Evolutionary conservation across 2,797 vertebrate genomes (phyloP), one percentile per base, ranked within the genome.

Genomic region (Centropyge bicolor): DNA sequence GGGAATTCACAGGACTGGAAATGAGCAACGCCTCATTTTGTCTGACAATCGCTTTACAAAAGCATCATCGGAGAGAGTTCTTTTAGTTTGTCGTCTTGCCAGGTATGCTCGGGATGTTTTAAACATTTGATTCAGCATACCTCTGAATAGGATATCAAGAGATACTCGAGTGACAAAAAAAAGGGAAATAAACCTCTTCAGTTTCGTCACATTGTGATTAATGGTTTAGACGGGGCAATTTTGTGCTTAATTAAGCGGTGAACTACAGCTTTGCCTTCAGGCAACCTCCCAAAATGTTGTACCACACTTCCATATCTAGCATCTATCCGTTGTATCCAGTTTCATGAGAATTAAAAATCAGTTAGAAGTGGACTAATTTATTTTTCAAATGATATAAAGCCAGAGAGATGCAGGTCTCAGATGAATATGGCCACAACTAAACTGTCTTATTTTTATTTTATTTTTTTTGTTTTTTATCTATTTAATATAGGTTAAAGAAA

Each of bases 391-490:
- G 1, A 57, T 35, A 43, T 13, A 1, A 48, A 49, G 49, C 41
- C 38, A 22, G 14, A 12, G 6, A 54, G 31, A 54, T 36, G 13
- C 27, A 82, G 17, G 3, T 48, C 5, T 49, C 16, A 20, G 19
- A 5, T 17, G 31, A 77, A 87, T 89, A 73, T 62, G 60, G 74
- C 56, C 56, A 77, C 54, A 70, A 71, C 66, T n/a, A 49, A n/a
- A 49, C 19, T 31, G 27, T 31, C 27, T 2, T 2, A 31, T 31
- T 31, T 2, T 31, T 31, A 2, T 31, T 31, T 31, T 31, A 2
- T 31, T 31, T 4, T 31, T 31, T 31, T 31, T 31, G 2, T 4
- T 31, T 31, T 4, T 31, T 31, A 31, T 31, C 27, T 31, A 31
- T 4, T 2, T 31, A 31, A 31, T 31, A 31, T 31, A 31, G 27